A percentile compares a stretch with the other conserved stretches of the same genome.
Conservation (phyloP, 2,113 vertebrate species). For the Apodemus sylvaticus region DNA sequence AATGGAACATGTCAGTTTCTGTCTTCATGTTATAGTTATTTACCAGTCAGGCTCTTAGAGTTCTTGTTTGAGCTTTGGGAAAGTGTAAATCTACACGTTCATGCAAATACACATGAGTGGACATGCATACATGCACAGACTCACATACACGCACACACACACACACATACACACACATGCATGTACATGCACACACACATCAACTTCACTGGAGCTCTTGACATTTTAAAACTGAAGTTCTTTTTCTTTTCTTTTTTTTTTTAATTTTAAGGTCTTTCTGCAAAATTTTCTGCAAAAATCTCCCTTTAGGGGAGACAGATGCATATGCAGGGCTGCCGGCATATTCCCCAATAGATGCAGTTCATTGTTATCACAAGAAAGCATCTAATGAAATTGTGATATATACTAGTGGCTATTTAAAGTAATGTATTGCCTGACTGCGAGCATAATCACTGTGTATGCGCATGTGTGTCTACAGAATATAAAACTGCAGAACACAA, state of each 20-base stretch:
- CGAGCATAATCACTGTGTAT: conserved; percentile 23
- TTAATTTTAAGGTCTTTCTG: conserved; percentile 15
- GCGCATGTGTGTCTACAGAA: not conserved
- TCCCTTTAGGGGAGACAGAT: not conserved
- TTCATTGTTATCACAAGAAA: conserved; percentile 24
- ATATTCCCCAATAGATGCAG: not conserved
- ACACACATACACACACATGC: not conserved
- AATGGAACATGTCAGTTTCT: not conserved
- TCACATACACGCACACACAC: not conserved
- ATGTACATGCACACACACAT: not conserved
- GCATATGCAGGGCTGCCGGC: not conserved
- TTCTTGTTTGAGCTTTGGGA: not conserved
- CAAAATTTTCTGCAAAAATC: not conserved
- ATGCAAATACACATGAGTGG: not conserved
- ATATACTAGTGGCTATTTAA: conserved; percentile 41
- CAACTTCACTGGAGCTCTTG: not conserved
- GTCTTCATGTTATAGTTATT: not conserved
- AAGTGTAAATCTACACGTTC: not conserved
- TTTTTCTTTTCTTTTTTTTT: not conserved
- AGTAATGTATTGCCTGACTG: conserved; percentile 18
- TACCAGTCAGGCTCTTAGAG: not conserved
- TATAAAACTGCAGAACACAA: conserved; percentile 37
- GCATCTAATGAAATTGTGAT: conserved; percentile 45
- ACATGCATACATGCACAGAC: not conserved
- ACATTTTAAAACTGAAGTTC: not conserved